Evolutionary conservation across 2,888 invertebrate genomes (phyloP), one percentile per base, ranked within the genome.

Genomic region (Rhimphoctona megacephalus): DNA sequence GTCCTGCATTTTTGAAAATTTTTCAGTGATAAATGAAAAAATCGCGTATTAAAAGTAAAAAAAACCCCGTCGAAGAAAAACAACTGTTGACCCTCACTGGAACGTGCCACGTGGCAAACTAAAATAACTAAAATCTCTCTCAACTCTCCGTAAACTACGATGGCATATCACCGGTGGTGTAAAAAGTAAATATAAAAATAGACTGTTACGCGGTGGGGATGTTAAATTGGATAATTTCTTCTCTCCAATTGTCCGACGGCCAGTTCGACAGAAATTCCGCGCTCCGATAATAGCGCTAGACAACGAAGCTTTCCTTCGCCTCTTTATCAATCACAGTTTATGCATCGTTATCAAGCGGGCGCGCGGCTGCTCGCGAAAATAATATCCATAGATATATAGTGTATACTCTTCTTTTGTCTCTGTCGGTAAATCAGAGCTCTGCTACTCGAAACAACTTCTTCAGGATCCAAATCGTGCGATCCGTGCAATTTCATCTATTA

Each of bases 41-140:
- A 14, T 46, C 17, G 49, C 17, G 25, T 1, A 49, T 49, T n/a
- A 46, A 22, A 70, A 49, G 17, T 49, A 46, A 25, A 19, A n/a
- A n/a, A n/a, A n/a, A n/a, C n/a, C n/a, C n/a, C 70, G 70, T 30
- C 25, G 30, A 49, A 19, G 8, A 3, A 46, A 25, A 30, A 22
- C 70, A 30, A 19, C 25, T 19, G 8, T 30, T 3, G 7, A 49
- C 49, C 25, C 2, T 30, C 19, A 11, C 19, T 25, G 70, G 49
- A 70, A 25, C 46, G 30, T n/a, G 70, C 30, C 70, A 49, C 49
- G 17, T 49, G 30, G 30, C 19, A 70, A 30, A 70, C 70, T 70
- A 43, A 33, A 30, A 8, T n/a, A 66, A 22, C 66, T 33, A 33
- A 33, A 33, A 33, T 33, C 5, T 4, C 5, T 33, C 33, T 33